phyloP scores from a whole-genome alignment of 2,113 vertebrate genomes.

The Isichthys henryi region DNA sequence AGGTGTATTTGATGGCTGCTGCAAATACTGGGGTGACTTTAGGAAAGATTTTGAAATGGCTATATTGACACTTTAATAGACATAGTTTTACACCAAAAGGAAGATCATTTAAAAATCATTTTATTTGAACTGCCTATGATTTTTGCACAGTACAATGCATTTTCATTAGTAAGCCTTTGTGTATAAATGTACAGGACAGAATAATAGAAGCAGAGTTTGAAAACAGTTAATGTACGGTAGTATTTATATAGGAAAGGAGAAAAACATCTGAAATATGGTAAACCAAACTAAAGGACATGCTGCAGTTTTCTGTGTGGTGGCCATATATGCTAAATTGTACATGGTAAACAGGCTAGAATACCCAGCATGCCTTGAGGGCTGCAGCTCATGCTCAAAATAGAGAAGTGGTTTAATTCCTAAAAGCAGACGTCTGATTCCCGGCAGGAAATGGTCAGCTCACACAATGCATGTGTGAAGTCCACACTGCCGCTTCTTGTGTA shows the following conservation, averaged over 20 bases:
- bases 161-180: not conserved
- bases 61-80: too few species aligned
- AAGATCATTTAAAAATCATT: not conserved
- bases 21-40: too few species aligned
- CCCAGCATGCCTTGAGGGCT: not conserved
- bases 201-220: not conserved
- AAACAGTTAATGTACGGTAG: not conserved
- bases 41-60: not conserved
- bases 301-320: not conserved
- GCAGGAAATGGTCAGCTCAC: slow-evolving; percentile 3
- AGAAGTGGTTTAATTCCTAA: not conserved
- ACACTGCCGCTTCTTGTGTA: not conserved
- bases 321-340: not conserved
- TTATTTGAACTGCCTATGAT: not conserved
- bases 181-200: not conserved
- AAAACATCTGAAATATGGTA: not conserved
- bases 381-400: slow-evolving; percentile 1
- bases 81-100: too few species aligned
- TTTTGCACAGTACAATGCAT: not conserved
- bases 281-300: not conserved
- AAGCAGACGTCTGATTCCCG: not conserved
- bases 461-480: not conserved
- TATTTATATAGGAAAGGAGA: not conserved
- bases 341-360: not conserved
- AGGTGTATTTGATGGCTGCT: not conserved